These are phyloP conservation scores for Stenurella melanura DNA, from an alignment of 2,888 invertebrate species.

Conservation along the genomic window DNA sequence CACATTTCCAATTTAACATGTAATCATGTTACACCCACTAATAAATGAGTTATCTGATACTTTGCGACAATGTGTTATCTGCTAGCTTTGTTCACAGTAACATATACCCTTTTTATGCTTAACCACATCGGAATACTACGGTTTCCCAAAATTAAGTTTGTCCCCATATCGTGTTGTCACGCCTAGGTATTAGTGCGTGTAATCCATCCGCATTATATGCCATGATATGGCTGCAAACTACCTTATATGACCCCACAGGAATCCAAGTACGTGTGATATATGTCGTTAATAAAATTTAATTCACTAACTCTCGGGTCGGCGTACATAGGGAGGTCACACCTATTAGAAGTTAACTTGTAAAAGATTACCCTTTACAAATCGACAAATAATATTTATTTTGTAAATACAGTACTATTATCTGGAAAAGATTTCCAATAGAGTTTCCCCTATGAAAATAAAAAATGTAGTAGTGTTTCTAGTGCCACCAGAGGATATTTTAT, in stretches of 20 bases:
- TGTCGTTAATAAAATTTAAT: neutral
- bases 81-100: neutral
- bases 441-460: too few relatives aligned
- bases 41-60: conserved; percentile 9
- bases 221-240: conserved; percentile 23
- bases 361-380: too few relatives aligned
- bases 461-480: too few relatives aligned
- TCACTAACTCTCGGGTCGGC: neutral
- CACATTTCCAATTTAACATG: neutral
- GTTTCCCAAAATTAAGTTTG: conserved; percentile 11
- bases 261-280: neutral
- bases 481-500: too few relatives aligned
- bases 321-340: too few relatives aligned
- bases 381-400: too few relatives aligned
- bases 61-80: neutral
- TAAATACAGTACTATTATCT: too few relatives aligned
- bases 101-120: neutral
- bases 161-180: neutral
- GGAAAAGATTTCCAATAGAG: too few relatives aligned
- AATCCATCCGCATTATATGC: conserved; percentile 2
- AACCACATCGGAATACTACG: neutral
- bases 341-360: too few relatives aligned
- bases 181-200: conserved; percentile 14
- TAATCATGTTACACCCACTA: neutral
- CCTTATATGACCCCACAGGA: conserved; percentile 10